Conservation (phyloP, 2,797 vertebrate species). For the Micropoecilia bifurca region DNA sequence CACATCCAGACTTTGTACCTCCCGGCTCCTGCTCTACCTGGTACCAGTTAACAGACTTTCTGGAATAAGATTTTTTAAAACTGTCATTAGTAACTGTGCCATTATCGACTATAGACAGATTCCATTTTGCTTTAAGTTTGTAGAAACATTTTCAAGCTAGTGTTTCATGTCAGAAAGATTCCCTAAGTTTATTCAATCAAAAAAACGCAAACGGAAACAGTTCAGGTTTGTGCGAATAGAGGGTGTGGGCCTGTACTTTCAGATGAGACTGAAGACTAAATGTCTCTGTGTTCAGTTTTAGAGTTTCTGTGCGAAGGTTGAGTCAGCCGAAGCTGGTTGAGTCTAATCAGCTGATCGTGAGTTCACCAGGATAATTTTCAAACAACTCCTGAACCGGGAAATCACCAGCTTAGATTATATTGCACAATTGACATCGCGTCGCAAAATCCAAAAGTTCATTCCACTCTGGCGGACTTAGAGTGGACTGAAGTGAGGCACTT, state of each 20-base stretch:
- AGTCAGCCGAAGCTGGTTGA: neutral
- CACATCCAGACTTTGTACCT: neutral
- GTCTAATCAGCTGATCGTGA: neutral
- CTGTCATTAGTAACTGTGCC: neutral
- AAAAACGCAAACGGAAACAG: neutral
- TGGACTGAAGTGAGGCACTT: neutral
- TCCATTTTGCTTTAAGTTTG: neutral
- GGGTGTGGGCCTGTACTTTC: neutral
- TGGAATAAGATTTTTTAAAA: neutral
- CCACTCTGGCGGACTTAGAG: neutral
- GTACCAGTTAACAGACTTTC: neutral
- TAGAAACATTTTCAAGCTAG: neutral
- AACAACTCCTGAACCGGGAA: neutral
- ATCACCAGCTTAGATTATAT: neutral
- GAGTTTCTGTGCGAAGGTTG: neutral
- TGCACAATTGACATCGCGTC: neutral
- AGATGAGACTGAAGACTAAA: neutral
- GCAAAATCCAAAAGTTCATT: neutral
- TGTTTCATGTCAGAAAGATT: neutral
- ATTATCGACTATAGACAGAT: neutral
- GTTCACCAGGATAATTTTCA: neutral
- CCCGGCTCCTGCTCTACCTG: neutral
- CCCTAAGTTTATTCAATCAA: neutral
- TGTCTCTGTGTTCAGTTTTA: neutral
- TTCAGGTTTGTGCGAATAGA: neutral